Base-by-base conservation (phyloP, 2,113 vertebrate species). In the Hirundichthys speculiger region DNA sequence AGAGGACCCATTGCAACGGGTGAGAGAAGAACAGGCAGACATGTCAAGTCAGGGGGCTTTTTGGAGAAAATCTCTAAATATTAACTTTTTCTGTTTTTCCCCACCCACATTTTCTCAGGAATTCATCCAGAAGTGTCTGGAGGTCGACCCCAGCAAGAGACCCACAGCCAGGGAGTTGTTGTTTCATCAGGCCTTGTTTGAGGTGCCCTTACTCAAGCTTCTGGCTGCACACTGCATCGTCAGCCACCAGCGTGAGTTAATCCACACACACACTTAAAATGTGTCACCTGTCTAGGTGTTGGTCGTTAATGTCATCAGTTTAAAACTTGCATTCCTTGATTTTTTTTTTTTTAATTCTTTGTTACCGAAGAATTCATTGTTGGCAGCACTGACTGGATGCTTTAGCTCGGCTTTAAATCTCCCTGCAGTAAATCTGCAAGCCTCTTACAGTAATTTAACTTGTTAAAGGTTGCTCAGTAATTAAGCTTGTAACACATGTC, bases 101-200 rank as follows among this genome's bases (percentile, higher is more conserved):
- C 14, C 4, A 9, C 11, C 1, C 18, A 2, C 0, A 0, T 13
- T 0, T 10, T 57, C 22, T 27, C 51, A 98, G 98, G 98, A 99
- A 80, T 99, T 99, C 67, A 99, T 99, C 77, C 98, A 99, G 77
- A 99, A 97, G 91, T 99, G 98, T 94, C 90, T 99, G 73, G 95
- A 99, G 19, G 88, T 94, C 63, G 96, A 97, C 70, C 96, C 98
- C 18, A 77, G 82, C 64, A 92, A 91, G 58, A 93, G 97, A 30
- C 98, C 97, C 57, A 99, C 96, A 1, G 97, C 97, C 3, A 94
- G 92, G 66, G 96, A 99, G 90, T 94, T 99, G 30, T 89, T 99
- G 1, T 99, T 99, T 63, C 95, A 99, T 73, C 97, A 92, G 79
- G 98, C 98, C 18, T 86, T 99, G 80, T 99, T 99, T 0, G 97